These are phyloP conservation scores for Hylia prasina DNA, from an alignment of 2,113 vertebrate genomes.

Conservation along the genomic window DNA sequence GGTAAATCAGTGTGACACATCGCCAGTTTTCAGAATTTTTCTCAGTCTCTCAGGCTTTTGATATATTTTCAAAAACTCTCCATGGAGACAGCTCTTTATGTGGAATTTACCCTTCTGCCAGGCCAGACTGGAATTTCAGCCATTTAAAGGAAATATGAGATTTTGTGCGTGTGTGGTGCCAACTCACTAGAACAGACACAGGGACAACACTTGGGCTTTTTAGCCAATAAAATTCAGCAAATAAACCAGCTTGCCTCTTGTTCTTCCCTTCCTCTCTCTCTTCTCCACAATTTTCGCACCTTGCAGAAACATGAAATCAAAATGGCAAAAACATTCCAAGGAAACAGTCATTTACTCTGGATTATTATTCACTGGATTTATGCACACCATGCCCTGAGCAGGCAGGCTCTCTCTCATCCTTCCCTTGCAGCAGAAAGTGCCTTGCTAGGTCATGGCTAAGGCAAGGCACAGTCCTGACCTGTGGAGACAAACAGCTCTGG, in stretches of 20 bases:
- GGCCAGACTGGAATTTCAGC: slow-evolving; percentile 17
- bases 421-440: neutral
- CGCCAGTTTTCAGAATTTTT: neutral
- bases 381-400: neutral
- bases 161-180: neutral
- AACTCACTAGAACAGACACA: neutral
- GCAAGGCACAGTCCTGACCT: neutral
- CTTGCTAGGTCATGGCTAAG: neutral
- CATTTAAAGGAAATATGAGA: neutral
- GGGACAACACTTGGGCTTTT: neutral
- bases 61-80: slow-evolving; percentile 2
- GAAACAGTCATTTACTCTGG: neutral
- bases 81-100: neutral
- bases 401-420: neutral
- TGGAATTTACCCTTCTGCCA: neutral
- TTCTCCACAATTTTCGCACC: neutral
- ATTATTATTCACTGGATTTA: neutral
- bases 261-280: neutral
- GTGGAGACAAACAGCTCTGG: neutral
- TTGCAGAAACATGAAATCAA: neutral
- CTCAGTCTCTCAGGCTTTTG: neutral
- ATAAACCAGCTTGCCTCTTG: neutral
- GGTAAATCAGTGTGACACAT: neutral
- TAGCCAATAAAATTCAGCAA: neutral
- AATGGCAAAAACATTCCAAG: neutral